phyloP scores from a whole-genome alignment of 2,888 invertebrate species.

The Caenorhabditis zanzibari region DNA sequence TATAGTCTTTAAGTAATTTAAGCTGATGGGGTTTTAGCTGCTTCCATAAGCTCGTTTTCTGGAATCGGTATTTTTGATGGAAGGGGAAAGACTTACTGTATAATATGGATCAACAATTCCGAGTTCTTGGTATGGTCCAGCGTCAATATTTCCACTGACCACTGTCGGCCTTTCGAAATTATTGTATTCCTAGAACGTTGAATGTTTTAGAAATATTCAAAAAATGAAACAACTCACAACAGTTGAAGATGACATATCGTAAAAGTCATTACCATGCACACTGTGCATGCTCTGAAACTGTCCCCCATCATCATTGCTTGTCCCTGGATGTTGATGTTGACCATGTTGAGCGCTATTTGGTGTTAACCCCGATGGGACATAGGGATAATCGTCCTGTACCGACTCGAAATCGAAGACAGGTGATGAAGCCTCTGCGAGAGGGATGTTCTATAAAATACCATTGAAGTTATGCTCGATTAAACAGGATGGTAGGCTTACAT shows the following conservation, averaged over 20 bases:
- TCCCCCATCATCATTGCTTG: conserved; percentile 20
- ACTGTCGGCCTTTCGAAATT: conserved; percentile 59
- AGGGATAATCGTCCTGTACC: conserved; percentile 34
- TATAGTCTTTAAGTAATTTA: not conserved
- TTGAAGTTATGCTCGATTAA: not conserved
- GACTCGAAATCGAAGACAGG: not conserved
- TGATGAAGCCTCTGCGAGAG: conserved; percentile 43
- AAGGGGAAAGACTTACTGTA: conserved; percentile 24
- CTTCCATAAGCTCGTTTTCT: no score
- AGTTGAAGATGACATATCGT: conserved; percentile 40
- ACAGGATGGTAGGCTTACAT: conserved; percentile 27
- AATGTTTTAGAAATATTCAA: not conserved
- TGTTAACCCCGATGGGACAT: conserved; percentile 16
- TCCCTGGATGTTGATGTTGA: conserved; percentile 31
- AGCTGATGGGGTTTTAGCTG: no score
- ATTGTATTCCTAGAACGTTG: conserved; percentile 48
- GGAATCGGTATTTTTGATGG: not conserved
- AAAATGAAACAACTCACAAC: conserved; percentile 30
- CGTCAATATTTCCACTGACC: conserved; percentile 22
- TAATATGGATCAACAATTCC: conserved; percentile 47
- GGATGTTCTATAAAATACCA: conserved; percentile 48
- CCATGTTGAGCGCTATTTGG: conserved; percentile 20
- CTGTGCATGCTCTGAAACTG: conserved; percentile 57
- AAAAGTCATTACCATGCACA: conserved; percentile 44
- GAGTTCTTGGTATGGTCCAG: conserved; percentile 36